Evolutionary conservation across 2,113 vertebrate genomes (phyloP), one percentile per base, ranked within the genome.

Genomic region (Diphyllodes magnificus): DNA sequence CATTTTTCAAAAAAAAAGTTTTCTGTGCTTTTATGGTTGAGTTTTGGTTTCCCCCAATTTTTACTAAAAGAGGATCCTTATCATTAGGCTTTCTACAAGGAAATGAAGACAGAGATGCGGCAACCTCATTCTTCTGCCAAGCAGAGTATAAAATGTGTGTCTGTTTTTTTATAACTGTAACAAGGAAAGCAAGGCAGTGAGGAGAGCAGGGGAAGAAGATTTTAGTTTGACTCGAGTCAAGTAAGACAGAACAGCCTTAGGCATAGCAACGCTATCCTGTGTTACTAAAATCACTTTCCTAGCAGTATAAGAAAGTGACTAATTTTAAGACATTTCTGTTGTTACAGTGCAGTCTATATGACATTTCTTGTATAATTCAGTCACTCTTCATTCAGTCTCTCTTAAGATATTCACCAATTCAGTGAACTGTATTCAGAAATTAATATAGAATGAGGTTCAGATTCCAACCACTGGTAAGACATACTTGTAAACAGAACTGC

Each of bases 181-280:
- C 28, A 45, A 35, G 35, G 66, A 88, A 89, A 76, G 37, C 12
- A 71, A 85, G 15, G n/a, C 57, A 92, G 8, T 49, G 63, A 72
- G 18, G 8, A 15, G 65, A 83, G 16, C 10, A 59, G 66, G 39
- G 15, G 27, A 83, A 92, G n/a, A 28, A 81, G 44, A 51, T 59
- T 79, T 82, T 70, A 53, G 51, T 78, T 56, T 63, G 57, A 82
- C 49, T 77, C 12, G 2, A 88, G 63, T 93, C 85, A 93, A 77
- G 76, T 10, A 51, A 94, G 65, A 73, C 71, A 86, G 59, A 92
- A 90, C n/a, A 71, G 94, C 92, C 92, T 86, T 71, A 92, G 92
- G 92, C 86, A 86, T 11, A 91, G 50, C 44, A 70, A 6, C 71
- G 44, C 56, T 90, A 75, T 54, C 60, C 30, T 51, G 17, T 37